These are phyloP conservation scores for Pogonomyrmex barbatus DNA, from an alignment of 1,140 invertebrate genomes.

Conservation along the genomic window DNA sequence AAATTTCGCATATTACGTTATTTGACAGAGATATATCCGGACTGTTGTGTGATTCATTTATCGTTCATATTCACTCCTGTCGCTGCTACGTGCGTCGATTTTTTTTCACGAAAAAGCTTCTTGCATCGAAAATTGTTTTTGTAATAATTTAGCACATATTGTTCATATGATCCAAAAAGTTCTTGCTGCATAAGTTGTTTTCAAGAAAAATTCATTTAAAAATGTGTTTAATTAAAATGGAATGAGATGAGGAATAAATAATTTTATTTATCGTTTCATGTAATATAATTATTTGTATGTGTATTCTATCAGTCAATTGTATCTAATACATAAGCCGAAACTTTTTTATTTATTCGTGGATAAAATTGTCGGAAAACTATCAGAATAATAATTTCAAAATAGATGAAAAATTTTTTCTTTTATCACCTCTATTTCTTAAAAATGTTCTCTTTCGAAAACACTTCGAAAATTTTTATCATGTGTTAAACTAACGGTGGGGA, in stretches of 20 bases:
- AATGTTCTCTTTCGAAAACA: conserved; percentile 51
- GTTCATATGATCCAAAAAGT: not conserved
- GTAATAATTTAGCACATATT: not conserved
- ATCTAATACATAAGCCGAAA: not conserved
- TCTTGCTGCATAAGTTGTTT: not conserved
- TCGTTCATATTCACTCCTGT: conserved; percentile 2
- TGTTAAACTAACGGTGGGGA: conserved; percentile 74
- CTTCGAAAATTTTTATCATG: conserved; percentile 58
- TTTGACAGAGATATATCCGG: conserved; percentile 11
- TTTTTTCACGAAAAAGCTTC: conserved; percentile 9
- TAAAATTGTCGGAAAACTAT: not conserved
- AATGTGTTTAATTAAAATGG: not conserved
- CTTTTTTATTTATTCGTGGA: not conserved
- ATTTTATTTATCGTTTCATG: not conserved
- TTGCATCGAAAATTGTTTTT: conserved; percentile 9
- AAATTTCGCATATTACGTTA: conserved; percentile 33
- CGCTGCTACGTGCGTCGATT: not conserved
- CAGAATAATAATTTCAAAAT: not conserved
- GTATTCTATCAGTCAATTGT: not conserved
- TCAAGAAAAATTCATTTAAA: not conserved
- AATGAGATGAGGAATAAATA: not conserved
- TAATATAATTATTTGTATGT: not conserved
- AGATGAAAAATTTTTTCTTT: not conserved
- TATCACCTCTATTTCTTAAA: conserved; percentile 34
- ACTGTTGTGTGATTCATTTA: conserved; percentile 16